Percentiles rank a stretch among this genome's conserved stretches.
Evolutionary conservation across 2,797 vertebrate species (phyloP).

Genomic region (Enteromius mattozi): DNA sequence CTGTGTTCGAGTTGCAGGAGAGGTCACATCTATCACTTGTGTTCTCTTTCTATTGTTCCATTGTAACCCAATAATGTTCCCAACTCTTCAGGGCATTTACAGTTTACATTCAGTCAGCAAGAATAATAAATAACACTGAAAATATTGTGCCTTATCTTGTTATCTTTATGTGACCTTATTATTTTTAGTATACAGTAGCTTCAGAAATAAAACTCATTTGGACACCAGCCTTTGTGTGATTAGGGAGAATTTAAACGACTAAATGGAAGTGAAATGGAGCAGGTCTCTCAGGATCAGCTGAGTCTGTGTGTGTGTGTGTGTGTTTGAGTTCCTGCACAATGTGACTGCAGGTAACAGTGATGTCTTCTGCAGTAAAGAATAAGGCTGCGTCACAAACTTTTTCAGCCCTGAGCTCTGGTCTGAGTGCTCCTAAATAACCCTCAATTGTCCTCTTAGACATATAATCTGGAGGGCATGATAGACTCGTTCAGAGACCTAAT

Average conservation of each 20-base stretch:
- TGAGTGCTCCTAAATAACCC: slow-evolving; percentile 25
- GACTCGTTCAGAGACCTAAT: not conserved
- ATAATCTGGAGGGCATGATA: slow-evolving; percentile 23
- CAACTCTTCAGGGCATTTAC: not conserved
- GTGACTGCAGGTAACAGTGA: slow-evolving; percentile 38
- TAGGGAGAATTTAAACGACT: not conserved
- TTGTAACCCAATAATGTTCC: slow-evolving; percentile 22
- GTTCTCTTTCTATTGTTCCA: not conserved
- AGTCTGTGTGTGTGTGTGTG: not conserved
- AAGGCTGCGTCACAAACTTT: slow-evolving; percentile 18
- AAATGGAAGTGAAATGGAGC: slow-evolving; percentile 46
- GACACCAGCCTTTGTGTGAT: slow-evolving; percentile 21
- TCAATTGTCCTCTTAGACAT: not conserved
- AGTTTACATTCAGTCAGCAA: slow-evolving; percentile 12
- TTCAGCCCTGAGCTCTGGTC: slow-evolving; percentile 20
- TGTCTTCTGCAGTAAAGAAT: slow-evolving; percentile 24
- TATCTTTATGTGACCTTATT: not conserved
- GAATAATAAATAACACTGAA: slow-evolving; percentile 1
- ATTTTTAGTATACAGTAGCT: not conserved
- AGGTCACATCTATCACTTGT: slow-evolving; percentile 32
- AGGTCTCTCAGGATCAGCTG: slow-evolving; percentile 41
- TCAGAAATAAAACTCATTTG: slow-evolving; percentile 14
- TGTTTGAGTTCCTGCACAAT: not conserved
- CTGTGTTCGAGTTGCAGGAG: not conserved
- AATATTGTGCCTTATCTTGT: slow-evolving; percentile 4